A percentile compares a stretch with the other conserved stretches of the same genome.
Evolutionary conservation across 2,797 vertebrate genomes (phyloP).

Genomic region (Muraenolepis orangiensis): DNA sequence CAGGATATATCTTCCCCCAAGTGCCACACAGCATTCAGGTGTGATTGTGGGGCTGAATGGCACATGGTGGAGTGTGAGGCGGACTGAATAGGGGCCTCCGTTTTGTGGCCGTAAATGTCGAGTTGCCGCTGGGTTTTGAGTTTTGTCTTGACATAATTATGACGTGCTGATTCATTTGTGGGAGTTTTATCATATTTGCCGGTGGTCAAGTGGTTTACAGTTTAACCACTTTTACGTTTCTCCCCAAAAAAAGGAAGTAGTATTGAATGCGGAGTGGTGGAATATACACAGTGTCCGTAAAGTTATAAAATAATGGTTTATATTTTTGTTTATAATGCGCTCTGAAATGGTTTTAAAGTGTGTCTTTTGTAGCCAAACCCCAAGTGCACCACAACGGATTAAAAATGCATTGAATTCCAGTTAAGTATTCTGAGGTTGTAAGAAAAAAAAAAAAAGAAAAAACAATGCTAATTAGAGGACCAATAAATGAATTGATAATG

Average conservation of each 20-base stretch:
- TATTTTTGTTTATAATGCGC: background rate
- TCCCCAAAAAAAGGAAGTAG: slow-evolving; percentile 1
- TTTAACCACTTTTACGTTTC: background rate
- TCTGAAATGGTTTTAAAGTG: slow-evolving; percentile 24
- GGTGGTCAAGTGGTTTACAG: slow-evolving; percentile 3
- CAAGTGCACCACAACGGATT: slow-evolving; percentile 38
- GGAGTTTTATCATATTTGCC: slow-evolving; percentile 3
- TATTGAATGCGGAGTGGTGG: background rate
- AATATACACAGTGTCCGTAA: background rate
- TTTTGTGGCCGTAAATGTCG: background rate
- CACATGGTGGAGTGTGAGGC: slow-evolving; percentile 10
- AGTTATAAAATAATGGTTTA: background rate
- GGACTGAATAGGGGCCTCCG: slow-evolving; percentile 14
- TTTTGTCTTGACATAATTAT: slow-evolving; percentile 22
- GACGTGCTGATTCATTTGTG: slow-evolving; percentile 10
- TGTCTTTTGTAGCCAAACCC: slow-evolving; percentile 41
- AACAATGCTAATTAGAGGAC: slow-evolving; percentile 55
- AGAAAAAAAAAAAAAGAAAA: slow-evolving; percentile 57
- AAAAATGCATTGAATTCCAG: slow-evolving; percentile 61
- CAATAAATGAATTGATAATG: slow-evolving; percentile 64
- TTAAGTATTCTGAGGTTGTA: slow-evolving; percentile 62
- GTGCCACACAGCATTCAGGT: slow-evolving; percentile 9
- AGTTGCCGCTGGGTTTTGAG: slow-evolving; percentile 28
- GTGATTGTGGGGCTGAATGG: slow-evolving; percentile 31
- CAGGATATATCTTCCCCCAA: slow-evolving; percentile 8